Conservation (phyloP, 2,113 vertebrate genomes). For the Sterna hirundo region DNA sequence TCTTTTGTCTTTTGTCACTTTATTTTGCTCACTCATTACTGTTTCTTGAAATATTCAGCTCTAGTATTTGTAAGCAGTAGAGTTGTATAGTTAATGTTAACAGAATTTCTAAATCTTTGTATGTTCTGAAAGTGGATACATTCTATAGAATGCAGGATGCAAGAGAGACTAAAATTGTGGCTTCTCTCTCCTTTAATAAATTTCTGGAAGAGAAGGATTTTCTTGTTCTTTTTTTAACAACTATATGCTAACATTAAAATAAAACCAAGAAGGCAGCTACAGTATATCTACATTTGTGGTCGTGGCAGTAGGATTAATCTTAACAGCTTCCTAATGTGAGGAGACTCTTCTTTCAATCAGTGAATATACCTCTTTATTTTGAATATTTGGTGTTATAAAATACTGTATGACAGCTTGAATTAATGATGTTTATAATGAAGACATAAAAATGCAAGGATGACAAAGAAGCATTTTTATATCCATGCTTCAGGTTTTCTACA, state of each 20-base stretch:
- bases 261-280: not conserved
- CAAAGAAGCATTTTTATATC: constrained; percentile 76
- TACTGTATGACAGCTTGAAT: constrained; percentile 73
- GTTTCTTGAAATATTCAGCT: not conserved
- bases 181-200: not conserved
- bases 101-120: constrained; percentile 19
- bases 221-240: constrained; percentile 16
- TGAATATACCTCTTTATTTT: constrained; percentile 71
- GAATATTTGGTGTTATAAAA: constrained; percentile 71
- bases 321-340: not conserved
- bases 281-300: not conserved
- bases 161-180: constrained; percentile 10
- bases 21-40: not conserved
- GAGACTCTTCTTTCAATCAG: constrained; percentile 52
- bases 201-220: constrained; percentile 27
- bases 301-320: constrained; percentile 29
- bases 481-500: constrained; percentile 70
- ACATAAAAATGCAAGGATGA: constrained; percentile 75
- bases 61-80: constrained; percentile 27
- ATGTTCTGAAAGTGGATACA: constrained; percentile 18
- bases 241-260: not conserved
- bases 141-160: not conserved
- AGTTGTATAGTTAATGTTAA: not conserved
- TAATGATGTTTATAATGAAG: constrained; percentile 80
- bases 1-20: not conserved